phyloP scores from a whole-genome alignment of 2,888 invertebrate species.

The Tanaodytes sp. region DNA sequence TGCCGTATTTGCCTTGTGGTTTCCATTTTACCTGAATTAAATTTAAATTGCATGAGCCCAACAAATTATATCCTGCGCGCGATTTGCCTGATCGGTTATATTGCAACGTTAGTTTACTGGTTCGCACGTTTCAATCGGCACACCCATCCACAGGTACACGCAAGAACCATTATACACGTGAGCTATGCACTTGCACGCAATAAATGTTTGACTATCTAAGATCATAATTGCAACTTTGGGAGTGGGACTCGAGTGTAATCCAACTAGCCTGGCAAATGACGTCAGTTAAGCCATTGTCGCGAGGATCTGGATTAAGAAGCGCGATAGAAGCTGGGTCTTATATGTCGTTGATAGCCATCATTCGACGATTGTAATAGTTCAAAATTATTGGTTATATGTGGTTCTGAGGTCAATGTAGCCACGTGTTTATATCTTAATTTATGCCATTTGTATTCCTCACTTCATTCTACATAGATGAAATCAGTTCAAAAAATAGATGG shows the following conservation, averaged over 20 bases:
- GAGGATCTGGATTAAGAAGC: constrained; percentile 58
- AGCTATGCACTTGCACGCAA: constrained; percentile 41
- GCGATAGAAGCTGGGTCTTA: constrained; percentile 59
- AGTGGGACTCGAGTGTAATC: constrained; percentile 45
- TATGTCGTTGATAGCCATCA: constrained; percentile 66
- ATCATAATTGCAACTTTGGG: constrained; percentile 51
- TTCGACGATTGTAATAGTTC: constrained; percentile 67
- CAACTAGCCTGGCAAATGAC: constrained; percentile 49
- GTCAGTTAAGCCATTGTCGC: constrained; percentile 52
- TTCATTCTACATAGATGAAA: too few relatives aligned
- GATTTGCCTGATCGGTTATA: constrained; percentile 43
- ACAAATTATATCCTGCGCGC: constrained; percentile 54
- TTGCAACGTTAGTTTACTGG: constrained; percentile 41
- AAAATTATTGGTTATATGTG: constrained; percentile 65
- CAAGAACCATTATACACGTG: constrained; percentile 33
- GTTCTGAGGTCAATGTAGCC: constrained; percentile 47
- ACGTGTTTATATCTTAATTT: constrained; percentile 7
- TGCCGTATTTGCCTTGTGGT: constrained; percentile 71
- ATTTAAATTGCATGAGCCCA: constrained; percentile 68
- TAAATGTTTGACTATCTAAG: constrained; percentile 54
- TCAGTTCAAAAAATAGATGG: too few relatives aligned
- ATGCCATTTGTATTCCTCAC: background rate
- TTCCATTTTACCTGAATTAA: constrained; percentile 70
- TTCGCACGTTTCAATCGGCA: constrained; percentile 25
- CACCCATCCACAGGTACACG: constrained; percentile 10